Percentiles rank a stretch among this genome's conserved stretches.
These are phyloP conservation scores for Regulus satrapa DNA, from an alignment of 2,113 vertebrate genomes.

Conservation along the genomic window DNA sequence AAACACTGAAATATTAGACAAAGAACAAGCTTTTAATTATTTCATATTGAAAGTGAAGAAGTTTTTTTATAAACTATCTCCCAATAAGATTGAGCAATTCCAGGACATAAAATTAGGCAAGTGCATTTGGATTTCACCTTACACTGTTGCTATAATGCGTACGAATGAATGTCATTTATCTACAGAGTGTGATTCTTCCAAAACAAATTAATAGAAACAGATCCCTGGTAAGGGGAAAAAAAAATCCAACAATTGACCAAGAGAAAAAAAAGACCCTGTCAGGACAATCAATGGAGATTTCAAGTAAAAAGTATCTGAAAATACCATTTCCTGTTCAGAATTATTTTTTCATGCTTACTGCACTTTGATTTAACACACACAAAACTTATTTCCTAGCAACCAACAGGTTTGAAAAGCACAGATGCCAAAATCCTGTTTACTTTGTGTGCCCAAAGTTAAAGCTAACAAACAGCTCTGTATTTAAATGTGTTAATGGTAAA, in stretches of 20 bases:
- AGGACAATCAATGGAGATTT: background rate
- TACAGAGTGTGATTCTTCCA: background rate
- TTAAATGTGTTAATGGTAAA: conserved; percentile 89
- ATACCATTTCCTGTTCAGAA: conserved; percentile 45
- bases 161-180: background rate
- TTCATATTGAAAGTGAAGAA: background rate
- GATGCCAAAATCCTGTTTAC: conserved; percentile 63
- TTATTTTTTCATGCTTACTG: conserved; percentile 46
- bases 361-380: conserved; percentile 34
- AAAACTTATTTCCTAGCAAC: conserved; percentile 63
- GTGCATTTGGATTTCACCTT: background rate
- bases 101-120: conserved; percentile 5
- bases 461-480: conserved; percentile 84
- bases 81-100: conserved; percentile 3
- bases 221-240: background rate
- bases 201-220: background rate
- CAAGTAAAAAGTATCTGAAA: conserved; percentile 37
- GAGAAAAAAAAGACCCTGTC: background rate
- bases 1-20: conserved; percentile 84
- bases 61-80: background rate
- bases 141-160: background rate
- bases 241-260: background rate
- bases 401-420: conserved; percentile 69
- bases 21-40: conserved; percentile 40
- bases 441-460: conserved; percentile 76